Conservation (phyloP, 2,888 invertebrate genomes). For the Lithophane socia region DNA sequence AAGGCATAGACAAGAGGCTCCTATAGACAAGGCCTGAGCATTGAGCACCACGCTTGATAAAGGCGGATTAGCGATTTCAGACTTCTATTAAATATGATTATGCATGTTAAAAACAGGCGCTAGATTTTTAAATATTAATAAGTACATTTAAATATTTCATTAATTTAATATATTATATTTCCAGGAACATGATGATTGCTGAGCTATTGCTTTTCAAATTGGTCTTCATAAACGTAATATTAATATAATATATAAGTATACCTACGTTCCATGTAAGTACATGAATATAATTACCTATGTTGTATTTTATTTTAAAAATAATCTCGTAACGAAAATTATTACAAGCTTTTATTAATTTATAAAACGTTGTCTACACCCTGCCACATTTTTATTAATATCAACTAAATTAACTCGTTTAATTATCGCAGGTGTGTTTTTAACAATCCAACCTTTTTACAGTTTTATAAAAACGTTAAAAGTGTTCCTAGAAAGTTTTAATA, state of each 20-base stretch:
- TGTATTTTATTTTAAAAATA: conserved; percentile 3
- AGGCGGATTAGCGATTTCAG: too few relatives aligned
- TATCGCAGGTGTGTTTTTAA: conserved; percentile 49
- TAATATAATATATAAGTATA: too few relatives aligned
- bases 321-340: neutral
- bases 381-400: conserved; percentile 22
- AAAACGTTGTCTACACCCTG: neutral
- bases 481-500: conserved; percentile 24
- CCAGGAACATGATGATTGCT: neutral
- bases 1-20: too few relatives aligned
- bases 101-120: neutral
- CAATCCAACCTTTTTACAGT: conserved; percentile 29
- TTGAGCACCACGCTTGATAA: too few relatives aligned
- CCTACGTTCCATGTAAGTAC: neutral
- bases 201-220: neutral
- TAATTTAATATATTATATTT: too few relatives aligned
- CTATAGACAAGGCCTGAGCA: too few relatives aligned
- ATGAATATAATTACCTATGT: neutral
- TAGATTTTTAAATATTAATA: too few relatives aligned
- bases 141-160: too few relatives aligned
- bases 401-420: conserved; percentile 41
- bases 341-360: conserved; percentile 4
- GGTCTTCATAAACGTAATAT: neutral
- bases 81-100: neutral
- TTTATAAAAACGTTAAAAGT: conserved; percentile 31